Conservation (phyloP, 2,113 vertebrate genomes). For the Onychostoma macrolepis region DNA sequence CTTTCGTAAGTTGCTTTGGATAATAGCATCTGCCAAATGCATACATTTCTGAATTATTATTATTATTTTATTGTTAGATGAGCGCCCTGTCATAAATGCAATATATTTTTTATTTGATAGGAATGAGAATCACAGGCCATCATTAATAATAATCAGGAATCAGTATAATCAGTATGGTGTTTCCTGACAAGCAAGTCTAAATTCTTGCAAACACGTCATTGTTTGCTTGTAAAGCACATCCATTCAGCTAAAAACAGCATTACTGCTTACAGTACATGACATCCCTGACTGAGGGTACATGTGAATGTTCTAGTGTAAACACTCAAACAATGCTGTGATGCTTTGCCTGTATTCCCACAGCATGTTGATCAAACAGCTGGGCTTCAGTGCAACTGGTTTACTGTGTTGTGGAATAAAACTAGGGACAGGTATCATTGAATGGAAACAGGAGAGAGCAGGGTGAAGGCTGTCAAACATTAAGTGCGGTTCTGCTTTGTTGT, state of each 20-base stretch:
- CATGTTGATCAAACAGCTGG: constrained; percentile 47
- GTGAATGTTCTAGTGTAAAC: constrained; percentile 38
- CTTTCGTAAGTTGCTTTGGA: no score
- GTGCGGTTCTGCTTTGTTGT: constrained; percentile 43
- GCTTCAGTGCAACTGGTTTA: constrained; percentile 2
- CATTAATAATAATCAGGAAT: not conserved
- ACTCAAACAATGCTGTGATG: constrained; percentile 15
- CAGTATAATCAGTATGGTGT: not conserved
- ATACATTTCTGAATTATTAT: no score
- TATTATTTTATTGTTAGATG: not conserved
- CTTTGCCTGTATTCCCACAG: constrained; percentile 36
- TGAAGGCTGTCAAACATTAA: constrained; percentile 55
- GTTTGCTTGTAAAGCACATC: not conserved
- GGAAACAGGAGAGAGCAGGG: constrained; percentile 21
- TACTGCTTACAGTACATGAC: constrained; percentile 11
- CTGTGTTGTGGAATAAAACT: constrained; percentile 3
- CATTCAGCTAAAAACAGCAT: not conserved
- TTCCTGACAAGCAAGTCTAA: not conserved
- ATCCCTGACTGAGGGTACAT: not conserved
- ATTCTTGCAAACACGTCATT: not conserved
- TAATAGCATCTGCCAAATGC: no score
- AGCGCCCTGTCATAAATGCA: not conserved
- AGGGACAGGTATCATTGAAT: not conserved
- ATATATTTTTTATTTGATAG: not conserved
- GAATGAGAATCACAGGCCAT: not conserved